Percentiles rank a stretch among this genome's conserved stretches.
phyloP scores from a whole-genome alignment of 2,888 invertebrate species.

The Seladonia tumulorum region DNA sequence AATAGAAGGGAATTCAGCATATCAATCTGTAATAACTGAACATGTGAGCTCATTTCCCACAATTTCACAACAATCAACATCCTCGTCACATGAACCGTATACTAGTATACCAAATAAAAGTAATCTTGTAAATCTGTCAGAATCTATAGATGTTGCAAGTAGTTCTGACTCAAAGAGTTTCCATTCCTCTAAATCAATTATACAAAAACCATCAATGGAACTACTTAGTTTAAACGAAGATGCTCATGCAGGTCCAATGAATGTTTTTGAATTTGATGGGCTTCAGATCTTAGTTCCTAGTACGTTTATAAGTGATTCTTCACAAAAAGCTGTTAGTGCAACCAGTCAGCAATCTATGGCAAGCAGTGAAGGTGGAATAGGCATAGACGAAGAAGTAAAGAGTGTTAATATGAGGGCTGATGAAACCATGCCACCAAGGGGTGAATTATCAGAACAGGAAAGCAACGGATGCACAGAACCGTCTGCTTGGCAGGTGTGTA shows the following conservation, averaged over 20 bases:
- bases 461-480: conserved; percentile 93
- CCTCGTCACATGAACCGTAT: conserved; percentile 70
- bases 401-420: conserved; percentile 92
- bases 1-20: conserved; percentile 55
- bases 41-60: conserved; percentile 75
- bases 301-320: conserved; percentile 83
- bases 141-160: conserved; percentile 77
- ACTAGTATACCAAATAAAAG: conserved; percentile 68
- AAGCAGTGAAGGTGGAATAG: conserved; percentile 81
- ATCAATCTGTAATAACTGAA: conserved; percentile 76
- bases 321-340: conserved; percentile 83
- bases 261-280: conserved; percentile 86
- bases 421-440: conserved; percentile 94
- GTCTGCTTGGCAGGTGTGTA: conserved; percentile 90
- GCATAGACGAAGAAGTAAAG: conserved; percentile 82
- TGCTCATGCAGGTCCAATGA: conserved; percentile 83
- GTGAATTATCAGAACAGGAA: conserved; percentile 94
- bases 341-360: conserved; percentile 83
- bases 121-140: conserved; percentile 74
- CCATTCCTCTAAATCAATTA: conserved; percentile 75
- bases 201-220: conserved; percentile 80
- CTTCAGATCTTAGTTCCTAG: conserved; percentile 83
- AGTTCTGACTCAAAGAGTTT: conserved; percentile 79
- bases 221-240: conserved; percentile 82
- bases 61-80: conserved; percentile 73